phyloP scores from a whole-genome alignment of 2,888 invertebrate genomes.

The Frankliniella fusca region DNA sequence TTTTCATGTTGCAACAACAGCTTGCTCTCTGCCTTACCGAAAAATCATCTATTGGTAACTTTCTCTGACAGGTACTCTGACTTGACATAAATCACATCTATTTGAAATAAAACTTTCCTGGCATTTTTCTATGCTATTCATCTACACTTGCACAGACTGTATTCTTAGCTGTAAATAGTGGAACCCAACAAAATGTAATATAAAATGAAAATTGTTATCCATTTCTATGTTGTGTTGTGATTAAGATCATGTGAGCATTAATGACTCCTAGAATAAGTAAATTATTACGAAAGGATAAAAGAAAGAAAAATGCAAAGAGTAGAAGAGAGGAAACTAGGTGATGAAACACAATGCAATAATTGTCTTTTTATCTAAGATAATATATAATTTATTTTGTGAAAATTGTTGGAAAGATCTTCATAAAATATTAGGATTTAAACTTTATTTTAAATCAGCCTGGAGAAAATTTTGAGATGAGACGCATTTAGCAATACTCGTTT shows the following conservation, averaged over 20 bases:
- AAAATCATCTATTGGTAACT: no score
- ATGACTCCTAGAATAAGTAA: no score
- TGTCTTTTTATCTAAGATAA: conserved; percentile 4
- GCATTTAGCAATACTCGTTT: neutral
- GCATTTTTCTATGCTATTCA: no score
- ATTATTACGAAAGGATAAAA: neutral
- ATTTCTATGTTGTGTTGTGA: no score
- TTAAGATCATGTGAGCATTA: no score
- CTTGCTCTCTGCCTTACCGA: neutral
- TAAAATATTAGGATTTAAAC: neutral
- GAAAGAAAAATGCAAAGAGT: neutral
- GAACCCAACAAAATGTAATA: no score
- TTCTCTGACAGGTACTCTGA: no score
- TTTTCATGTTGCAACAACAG: neutral
- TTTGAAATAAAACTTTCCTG: no score
- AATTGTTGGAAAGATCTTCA: neutral
- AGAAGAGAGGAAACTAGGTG: neutral
- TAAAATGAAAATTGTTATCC: no score
- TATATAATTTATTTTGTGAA: conserved; percentile 18
- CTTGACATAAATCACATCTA: no score
- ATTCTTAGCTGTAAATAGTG: no score
- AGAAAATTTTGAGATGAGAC: neutral
- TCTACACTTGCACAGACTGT: no score
- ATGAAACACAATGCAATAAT: conserved; percentile 18
- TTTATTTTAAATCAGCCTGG: neutral